Percentiles rank a stretch among this genome's conserved stretches.
phyloP scores from a whole-genome alignment of 2,113 vertebrate species.

The Pachypanchax playfairii region DNA sequence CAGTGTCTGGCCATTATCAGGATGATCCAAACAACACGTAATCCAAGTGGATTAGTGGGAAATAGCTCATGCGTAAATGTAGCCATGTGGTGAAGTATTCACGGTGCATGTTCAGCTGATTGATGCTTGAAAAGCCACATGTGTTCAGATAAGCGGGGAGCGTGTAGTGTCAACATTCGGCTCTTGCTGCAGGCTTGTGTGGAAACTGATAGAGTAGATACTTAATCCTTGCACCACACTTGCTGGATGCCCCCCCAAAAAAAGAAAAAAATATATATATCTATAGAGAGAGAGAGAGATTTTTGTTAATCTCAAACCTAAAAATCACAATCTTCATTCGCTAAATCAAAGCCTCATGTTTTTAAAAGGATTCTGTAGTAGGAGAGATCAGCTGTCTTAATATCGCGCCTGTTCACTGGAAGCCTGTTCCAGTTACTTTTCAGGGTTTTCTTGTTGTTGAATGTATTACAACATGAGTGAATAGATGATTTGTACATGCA shows the following conservation, averaged over 20 bases:
- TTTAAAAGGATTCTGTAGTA: conserved; percentile 39
- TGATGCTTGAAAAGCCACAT: conserved; percentile 41
- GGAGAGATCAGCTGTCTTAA: conserved; percentile 41
- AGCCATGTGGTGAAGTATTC: conserved; percentile 51
- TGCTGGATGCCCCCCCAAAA: too few relatives aligned
- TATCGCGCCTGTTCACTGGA: conserved; percentile 51
- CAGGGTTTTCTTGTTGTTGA: conserved; percentile 61
- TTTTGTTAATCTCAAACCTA: too few relatives aligned
- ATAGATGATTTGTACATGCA: conserved; percentile 69
- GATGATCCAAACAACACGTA: conserved; percentile 60
- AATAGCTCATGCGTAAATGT: conserved; percentile 64
- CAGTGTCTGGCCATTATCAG: conserved; percentile 66
- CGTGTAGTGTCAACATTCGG: conserved; percentile 15
- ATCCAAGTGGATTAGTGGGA: conserved; percentile 75
- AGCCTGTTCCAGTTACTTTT: conserved; percentile 52
- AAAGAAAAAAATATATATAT: too few relatives aligned
- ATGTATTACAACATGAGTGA: conserved; percentile 59
- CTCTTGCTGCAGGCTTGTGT: neutral
- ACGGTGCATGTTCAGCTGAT: conserved; percentile 32
- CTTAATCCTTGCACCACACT: conserved; percentile 17
- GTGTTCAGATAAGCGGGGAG: neutral
- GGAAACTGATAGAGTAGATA: too few relatives aligned
- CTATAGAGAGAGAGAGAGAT: too few relatives aligned
- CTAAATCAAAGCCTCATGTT: conserved; percentile 37
- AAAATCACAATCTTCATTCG: conserved; percentile 29